Evolutionary conservation across 2,888 invertebrate species (phyloP).

Genomic region (Amphipyra berbera): DNA sequence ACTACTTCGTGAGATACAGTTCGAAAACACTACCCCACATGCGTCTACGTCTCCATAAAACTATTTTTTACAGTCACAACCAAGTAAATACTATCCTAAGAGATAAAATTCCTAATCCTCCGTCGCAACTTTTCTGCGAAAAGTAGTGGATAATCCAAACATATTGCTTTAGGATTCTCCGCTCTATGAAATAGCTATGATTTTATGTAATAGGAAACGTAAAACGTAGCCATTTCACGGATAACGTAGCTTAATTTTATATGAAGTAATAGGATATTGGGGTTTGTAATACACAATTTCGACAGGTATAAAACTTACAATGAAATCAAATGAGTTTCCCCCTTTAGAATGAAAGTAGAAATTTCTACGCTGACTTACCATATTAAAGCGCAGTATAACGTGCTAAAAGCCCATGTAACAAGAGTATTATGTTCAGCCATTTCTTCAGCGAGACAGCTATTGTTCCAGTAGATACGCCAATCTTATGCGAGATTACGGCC

Average conservation of each 20-base stretch:
- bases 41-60: constrained; percentile 45
- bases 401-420: constrained; percentile 65
- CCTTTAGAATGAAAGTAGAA: constrained; percentile 50
- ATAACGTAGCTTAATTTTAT: constrained; percentile 42
- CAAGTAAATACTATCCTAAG: constrained; percentile 48
- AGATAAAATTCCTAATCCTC: constrained; percentile 54
- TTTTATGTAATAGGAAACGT: constrained; percentile 47
- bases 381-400: constrained; percentile 58
- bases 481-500: constrained; percentile 55
- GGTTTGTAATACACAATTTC: constrained; percentile 43
- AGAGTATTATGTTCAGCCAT: constrained; percentile 63
- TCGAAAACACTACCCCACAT: constrained; percentile 36
- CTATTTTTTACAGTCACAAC: constrained; percentile 51
- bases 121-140: constrained; percentile 45
- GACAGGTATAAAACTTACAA: constrained; percentile 56
- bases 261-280: constrained; percentile 29
- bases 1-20: constrained; percentile 32
- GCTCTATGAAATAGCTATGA: constrained; percentile 48
- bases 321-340: constrained; percentile 55
- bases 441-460: constrained; percentile 62
- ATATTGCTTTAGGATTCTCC: constrained; percentile 50
- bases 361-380: constrained; percentile 51
- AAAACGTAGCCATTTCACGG: constrained; percentile 38
- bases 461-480: constrained; percentile 62
- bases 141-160: constrained; percentile 56